Conservation (phyloP, 2,113 vertebrate genomes). For the Puma concolor region DNA sequence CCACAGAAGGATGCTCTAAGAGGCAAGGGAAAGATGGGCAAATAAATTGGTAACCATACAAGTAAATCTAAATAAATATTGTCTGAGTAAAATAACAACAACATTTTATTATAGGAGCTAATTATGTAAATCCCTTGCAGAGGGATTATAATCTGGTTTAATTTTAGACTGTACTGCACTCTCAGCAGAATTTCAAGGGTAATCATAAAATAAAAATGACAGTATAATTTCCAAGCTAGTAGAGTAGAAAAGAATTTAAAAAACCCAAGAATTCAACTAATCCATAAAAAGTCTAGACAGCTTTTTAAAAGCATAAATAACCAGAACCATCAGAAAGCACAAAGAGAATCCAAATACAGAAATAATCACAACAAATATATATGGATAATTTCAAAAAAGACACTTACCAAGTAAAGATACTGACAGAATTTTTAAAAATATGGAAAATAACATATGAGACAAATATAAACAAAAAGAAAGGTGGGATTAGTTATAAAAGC, state of each 20-base stretch:
- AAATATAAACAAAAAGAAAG: background rate
- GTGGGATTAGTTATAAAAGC: background rate
- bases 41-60: background rate
- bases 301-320: background rate
- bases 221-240: background rate
- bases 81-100: background rate
- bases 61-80: background rate
- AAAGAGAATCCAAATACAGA: background rate
- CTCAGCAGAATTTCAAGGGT: background rate
- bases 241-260: background rate
- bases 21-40: background rate
- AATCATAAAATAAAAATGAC: background rate
- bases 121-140: background rate
- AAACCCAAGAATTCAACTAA: background rate
- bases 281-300: background rate
- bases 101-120: background rate
- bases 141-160: background rate
- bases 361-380: background rate
- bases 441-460: background rate
- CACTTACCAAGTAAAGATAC: background rate
- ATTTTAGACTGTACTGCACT: background rate
- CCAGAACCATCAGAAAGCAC: background rate
- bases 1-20: background rate
- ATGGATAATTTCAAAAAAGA: background rate
- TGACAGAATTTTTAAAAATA: background rate